Conservation (phyloP, 2,888 invertebrate genomes). For the Erannis defoliaria region DNA sequence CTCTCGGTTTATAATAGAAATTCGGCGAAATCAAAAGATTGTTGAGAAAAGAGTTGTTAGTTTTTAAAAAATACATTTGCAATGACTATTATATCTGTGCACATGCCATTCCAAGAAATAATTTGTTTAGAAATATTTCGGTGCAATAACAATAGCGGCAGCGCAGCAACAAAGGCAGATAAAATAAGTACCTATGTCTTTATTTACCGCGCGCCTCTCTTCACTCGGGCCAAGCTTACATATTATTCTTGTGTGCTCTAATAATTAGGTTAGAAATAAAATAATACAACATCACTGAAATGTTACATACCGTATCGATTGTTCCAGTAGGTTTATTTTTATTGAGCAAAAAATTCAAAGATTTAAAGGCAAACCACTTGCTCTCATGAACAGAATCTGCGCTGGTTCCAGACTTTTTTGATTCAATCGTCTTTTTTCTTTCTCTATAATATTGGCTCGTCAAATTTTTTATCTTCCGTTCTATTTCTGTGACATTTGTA, state of each 20-base stretch:
- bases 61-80: conserved; percentile 29
- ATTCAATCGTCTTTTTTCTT: conserved; percentile 21
- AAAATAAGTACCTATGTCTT: conserved; percentile 27
- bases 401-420: conserved; percentile 23
- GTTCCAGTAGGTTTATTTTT: conserved; percentile 22
- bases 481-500: conserved; percentile 25
- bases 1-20: conserved; percentile 28
- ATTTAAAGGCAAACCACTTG: conserved; percentile 28
- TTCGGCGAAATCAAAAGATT: conserved; percentile 29
- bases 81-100: conserved; percentile 29
- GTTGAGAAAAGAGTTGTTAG: conserved; percentile 29
- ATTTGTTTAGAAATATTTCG: conserved; percentile 30
- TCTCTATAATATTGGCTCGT: conserved; percentile 28
- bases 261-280: conserved; percentile 24
- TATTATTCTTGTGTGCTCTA: conserved; percentile 22
- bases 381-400: conserved; percentile 16
- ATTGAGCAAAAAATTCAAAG: conserved; percentile 21
- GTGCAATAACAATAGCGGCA: conserved; percentile 26
- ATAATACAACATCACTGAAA: conserved; percentile 18
- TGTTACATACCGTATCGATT: conserved; percentile 20
- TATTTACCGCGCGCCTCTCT: conserved; percentile 28
- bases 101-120: conserved; percentile 26
- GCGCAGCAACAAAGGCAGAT: conserved; percentile 25
- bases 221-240: conserved; percentile 25
- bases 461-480: conserved; percentile 28